A percentile compares a stretch with the other conserved stretches of the same genome.
phyloP scores from a whole-genome alignment of 2,888 invertebrate species.

The Xestia sexstrigata region DNA sequence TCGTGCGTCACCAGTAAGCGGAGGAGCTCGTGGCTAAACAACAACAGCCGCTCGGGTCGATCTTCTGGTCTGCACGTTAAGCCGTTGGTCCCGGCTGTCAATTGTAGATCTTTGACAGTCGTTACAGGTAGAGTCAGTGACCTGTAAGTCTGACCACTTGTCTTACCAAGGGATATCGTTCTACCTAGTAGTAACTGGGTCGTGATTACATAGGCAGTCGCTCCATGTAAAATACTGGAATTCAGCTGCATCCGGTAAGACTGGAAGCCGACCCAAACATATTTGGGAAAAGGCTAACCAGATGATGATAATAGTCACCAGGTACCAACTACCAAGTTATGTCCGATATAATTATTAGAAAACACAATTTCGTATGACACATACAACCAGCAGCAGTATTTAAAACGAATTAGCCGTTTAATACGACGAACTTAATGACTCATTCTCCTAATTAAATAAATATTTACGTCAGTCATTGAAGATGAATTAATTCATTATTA shows the following conservation, averaged over 20 bases:
- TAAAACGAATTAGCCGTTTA: slow-evolving; percentile 16
- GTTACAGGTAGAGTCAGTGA: background rate
- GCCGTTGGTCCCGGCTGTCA: background rate
- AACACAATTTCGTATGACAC: slow-evolving; percentile 27
- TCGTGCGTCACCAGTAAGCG: too few relatives aligned
- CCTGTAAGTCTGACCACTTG: background rate
- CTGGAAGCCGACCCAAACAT: background rate
- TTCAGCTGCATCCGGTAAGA: background rate
- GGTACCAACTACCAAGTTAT: background rate
- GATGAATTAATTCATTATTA: slow-evolving; percentile 32
- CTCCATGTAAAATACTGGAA: background rate
- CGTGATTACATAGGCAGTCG: background rate
- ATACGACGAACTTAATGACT: slow-evolving; percentile 27
- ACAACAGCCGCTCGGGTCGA: too few relatives aligned
- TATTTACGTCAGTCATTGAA: slow-evolving; percentile 9
- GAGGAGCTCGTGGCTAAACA: too few relatives aligned
- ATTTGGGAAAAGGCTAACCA: background rate
- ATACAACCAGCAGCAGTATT: slow-evolving; percentile 10
- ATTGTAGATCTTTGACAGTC: background rate
- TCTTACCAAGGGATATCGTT: background rate
- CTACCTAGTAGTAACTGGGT: background rate
- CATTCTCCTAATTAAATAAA: slow-evolving; percentile 33
- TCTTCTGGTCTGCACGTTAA: too few relatives aligned
- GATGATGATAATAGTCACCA: slow-evolving; percentile 1
- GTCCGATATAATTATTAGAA: slow-evolving; percentile 1